Conservation (phyloP, 2,113 vertebrate genomes). For the Tor tambroides region DNA sequence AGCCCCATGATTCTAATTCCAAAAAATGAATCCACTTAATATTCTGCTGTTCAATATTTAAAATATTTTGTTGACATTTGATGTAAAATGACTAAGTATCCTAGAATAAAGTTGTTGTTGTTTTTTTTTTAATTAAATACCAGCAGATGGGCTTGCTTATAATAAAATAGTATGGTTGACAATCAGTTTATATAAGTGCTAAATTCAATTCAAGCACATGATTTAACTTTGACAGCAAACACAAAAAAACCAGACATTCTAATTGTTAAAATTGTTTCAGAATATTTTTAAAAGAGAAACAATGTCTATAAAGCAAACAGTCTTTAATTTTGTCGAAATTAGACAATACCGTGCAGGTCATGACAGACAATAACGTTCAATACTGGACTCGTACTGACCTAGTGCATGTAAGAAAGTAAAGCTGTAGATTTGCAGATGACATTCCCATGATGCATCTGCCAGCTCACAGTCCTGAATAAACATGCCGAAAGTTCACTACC, state of each 20-base stretch:
- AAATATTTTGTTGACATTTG: too few species aligned
- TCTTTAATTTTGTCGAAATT: background rate
- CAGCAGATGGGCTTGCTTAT: background rate
- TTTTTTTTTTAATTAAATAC: too few species aligned
- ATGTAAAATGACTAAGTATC: too few species aligned
- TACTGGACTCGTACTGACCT: background rate
- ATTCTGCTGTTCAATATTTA: too few species aligned
- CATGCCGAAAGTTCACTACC: background rate
- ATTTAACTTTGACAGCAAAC: background rate
- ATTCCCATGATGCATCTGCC: conserved; percentile 34
- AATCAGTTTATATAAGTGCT: too few species aligned
- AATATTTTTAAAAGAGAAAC: background rate
- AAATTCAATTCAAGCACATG: background rate
- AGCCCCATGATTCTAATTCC: too few species aligned
- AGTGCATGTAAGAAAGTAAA: background rate
- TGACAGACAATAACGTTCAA: background rate
- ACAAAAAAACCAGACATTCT: background rate
- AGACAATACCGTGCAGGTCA: background rate
- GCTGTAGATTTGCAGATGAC: background rate
- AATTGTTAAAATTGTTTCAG: too few species aligned
- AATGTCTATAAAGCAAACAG: conserved; percentile 2
- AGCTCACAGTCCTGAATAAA: background rate
- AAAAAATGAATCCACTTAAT: too few species aligned
- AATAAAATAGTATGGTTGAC: background rate
- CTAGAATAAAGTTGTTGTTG: too few species aligned